Evolutionary conservation across 2,888 invertebrate genomes (phyloP).

Genomic region (Caenorhabditis sinica): DNA sequence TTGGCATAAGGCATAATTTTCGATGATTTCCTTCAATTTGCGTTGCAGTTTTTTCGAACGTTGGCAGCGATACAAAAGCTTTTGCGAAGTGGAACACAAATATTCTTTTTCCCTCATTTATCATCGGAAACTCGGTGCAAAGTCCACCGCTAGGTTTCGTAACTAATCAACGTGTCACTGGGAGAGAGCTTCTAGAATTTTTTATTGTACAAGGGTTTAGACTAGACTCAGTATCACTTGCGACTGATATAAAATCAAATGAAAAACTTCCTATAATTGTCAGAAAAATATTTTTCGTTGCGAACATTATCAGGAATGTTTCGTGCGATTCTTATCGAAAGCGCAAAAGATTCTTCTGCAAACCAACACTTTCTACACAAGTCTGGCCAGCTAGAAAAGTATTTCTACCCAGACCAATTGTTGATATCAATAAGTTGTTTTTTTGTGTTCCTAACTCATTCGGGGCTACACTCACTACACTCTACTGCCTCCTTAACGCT

Average conservation of each 20-base stretch:
- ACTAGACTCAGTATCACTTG: too few species aligned
- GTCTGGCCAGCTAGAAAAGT: background rate
- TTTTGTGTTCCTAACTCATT: background rate
- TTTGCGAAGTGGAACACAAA: background rate
- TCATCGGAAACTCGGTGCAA: background rate
- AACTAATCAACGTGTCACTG: too few species aligned
- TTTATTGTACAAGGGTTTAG: too few species aligned
- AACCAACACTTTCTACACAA: background rate
- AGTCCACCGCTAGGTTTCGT: too few species aligned
- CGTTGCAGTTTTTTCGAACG: background rate
- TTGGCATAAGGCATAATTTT: slow-evolving; percentile 16
- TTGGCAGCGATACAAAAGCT: background rate
- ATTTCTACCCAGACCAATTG: background rate
- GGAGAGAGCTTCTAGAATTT: too few species aligned
- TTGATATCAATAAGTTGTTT: background rate
- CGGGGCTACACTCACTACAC: slow-evolving; percentile 29
- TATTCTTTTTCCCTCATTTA: background rate
- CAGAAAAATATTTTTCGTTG: too few species aligned
- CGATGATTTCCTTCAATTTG: background rate
- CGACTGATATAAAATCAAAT: too few species aligned
- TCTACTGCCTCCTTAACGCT: slow-evolving; percentile 19
- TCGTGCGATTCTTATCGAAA: too few species aligned
- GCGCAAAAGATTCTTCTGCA: background rate
- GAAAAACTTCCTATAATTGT: too few species aligned
- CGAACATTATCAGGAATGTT: too few species aligned